A percentile compares a stretch with the other conserved stretches of the same genome.
Evolutionary conservation across 2,113 vertebrate species (phyloP).

Genomic region (Plecturocebus donacophilus): DNA sequence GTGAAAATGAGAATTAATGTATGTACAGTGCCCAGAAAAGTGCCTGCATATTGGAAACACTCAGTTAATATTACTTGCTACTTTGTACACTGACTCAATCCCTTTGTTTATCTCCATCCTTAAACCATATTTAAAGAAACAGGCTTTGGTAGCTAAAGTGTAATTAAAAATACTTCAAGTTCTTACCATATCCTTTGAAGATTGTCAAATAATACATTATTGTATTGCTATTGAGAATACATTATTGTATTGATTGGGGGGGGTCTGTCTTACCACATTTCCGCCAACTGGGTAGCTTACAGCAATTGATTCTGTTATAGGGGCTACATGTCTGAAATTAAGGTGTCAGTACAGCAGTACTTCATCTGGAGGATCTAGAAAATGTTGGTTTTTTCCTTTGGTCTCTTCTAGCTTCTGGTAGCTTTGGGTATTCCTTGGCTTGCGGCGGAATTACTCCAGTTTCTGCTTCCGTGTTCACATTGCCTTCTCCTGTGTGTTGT

Average conservation of each 20-base stretch:
- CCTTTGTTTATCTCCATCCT: neutral
- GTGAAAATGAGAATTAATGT: neutral
- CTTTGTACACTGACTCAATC: neutral
- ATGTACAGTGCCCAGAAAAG: neutral
- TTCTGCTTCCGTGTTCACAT: neutral
- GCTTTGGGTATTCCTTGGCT: neutral
- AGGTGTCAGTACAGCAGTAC: neutral
- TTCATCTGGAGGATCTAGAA: neutral
- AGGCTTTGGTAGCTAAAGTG: neutral
- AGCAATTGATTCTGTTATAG: neutral
- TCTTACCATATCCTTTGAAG: neutral
- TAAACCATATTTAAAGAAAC: neutral
- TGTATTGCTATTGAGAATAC: neutral
- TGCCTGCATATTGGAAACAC: neutral
- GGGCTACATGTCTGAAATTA: neutral
- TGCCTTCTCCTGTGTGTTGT: neutral
- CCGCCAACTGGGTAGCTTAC: neutral
- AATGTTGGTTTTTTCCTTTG: neutral
- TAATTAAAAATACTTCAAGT: neutral
- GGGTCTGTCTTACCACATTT: neutral
- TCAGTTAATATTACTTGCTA: neutral
- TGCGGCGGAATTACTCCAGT: neutral
- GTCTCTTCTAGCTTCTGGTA: neutral
- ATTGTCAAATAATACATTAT: neutral
- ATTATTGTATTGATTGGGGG: neutral